These are phyloP conservation scores for Laticauda laticaudata DNA, from an alignment of 2,113 vertebrate genomes.

Conservation along the genomic window DNA sequence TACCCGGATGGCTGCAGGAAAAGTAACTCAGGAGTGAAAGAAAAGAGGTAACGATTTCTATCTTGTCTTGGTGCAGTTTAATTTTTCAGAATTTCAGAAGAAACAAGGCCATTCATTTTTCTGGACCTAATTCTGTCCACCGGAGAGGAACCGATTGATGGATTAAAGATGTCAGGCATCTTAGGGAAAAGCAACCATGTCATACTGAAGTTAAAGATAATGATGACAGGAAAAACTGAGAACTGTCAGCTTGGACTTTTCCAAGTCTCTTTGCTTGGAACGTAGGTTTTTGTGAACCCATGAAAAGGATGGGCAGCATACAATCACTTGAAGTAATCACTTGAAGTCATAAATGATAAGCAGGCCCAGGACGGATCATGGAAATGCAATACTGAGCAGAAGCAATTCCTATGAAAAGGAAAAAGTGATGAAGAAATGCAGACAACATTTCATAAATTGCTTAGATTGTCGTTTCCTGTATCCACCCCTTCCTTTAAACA, in stretches of 20 bases:
- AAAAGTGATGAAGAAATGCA: slow-evolving; percentile 43
- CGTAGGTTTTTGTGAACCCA: background rate
- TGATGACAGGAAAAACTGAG: background rate
- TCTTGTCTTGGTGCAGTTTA: background rate
- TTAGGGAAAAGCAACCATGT: background rate
- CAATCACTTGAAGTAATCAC: background rate
- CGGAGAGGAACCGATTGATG: background rate
- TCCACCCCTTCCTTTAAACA: slow-evolving; percentile 48
- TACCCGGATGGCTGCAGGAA: background rate
- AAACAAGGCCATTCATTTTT: background rate
- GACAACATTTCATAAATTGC: slow-evolving; percentile 51
- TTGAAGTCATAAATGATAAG: background rate
- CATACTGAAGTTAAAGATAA: background rate
- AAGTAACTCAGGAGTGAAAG: background rate
- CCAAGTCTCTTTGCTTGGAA: background rate
- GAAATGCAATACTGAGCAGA: background rate
- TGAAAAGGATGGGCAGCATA: background rate
- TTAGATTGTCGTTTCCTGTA: slow-evolving; percentile 47
- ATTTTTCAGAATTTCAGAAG: background rate
- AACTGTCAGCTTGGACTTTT: background rate
- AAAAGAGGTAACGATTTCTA: background rate
- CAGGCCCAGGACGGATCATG: background rate
- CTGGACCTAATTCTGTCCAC: background rate
- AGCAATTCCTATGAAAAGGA: background rate
- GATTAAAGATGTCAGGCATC: background rate